phyloP scores from a whole-genome alignment of 2,113 vertebrate genomes.

The Carassius carassius region DNA sequence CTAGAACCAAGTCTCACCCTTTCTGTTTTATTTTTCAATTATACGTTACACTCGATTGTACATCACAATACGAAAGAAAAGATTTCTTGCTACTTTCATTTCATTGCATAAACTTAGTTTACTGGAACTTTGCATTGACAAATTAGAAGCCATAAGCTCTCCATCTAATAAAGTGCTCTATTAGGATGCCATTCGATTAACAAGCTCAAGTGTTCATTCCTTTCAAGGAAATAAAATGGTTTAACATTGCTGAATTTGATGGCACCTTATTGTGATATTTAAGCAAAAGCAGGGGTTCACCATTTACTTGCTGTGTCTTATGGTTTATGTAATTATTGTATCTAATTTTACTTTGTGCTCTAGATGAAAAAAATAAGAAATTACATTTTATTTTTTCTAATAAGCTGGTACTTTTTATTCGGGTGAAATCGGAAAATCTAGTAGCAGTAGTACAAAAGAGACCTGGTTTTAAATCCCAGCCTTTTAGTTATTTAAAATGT shows the following conservation, averaged over 20 bases:
- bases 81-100: neutral
- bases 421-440: neutral
- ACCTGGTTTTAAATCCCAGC: neutral
- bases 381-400: neutral
- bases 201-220: neutral
- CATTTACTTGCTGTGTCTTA: neutral
- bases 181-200: conserved; percentile 7
- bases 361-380: neutral
- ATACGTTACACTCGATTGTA: neutral
- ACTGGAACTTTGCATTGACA: too few relatives aligned
- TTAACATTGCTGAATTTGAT: neutral
- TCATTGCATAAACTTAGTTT: neutral
- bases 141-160: too few relatives aligned
- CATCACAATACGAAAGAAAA: neutral
- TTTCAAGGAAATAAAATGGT: neutral
- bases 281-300: neutral
- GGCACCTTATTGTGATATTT: neutral
- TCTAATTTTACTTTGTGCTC: neutral
- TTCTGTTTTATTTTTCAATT: neutral
- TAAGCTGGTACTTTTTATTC: neutral
- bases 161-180: neutral
- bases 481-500: neutral
- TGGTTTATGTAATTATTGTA: neutral
- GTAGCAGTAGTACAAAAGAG: neutral
- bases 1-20: neutral